These are phyloP conservation scores for Myzus persicae DNA, from an alignment of 1,140 invertebrate genomes.

Conservation along the genomic window DNA sequence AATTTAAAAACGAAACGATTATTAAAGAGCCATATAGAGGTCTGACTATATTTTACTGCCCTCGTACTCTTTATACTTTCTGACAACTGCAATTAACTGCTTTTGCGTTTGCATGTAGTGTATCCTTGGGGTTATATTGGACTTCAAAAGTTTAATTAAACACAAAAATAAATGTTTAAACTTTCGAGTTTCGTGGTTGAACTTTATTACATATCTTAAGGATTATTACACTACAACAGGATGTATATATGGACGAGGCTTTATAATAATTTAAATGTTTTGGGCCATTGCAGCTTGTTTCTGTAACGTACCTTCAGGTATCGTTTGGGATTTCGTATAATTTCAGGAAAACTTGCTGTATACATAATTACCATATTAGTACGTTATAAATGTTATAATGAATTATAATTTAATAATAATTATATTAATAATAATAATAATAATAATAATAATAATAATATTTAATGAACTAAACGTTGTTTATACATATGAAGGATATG, in stretches of 20 bases:
- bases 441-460: no score
- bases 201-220: background rate
- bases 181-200: background rate
- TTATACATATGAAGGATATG: no score
- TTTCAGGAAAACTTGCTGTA: background rate
- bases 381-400: no score
- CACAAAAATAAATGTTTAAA: background rate
- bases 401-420: no score
- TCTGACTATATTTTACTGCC: background rate
- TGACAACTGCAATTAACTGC: background rate
- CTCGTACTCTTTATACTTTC: background rate
- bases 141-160: background rate
- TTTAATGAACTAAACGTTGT: no score
- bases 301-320: background rate
- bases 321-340: background rate
- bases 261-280: background rate
- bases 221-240: background rate
- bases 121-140: background rate
- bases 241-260: background rate
- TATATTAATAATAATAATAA: no score
- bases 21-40: background rate
- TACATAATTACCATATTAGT: background rate
- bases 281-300: background rate
- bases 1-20: background rate
- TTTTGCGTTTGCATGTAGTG: background rate